Evolutionary conservation across 1,140 invertebrate species (phyloP), one percentile per base, ranked within the genome.

Genomic region (Drosophila ananassae): DNA sequence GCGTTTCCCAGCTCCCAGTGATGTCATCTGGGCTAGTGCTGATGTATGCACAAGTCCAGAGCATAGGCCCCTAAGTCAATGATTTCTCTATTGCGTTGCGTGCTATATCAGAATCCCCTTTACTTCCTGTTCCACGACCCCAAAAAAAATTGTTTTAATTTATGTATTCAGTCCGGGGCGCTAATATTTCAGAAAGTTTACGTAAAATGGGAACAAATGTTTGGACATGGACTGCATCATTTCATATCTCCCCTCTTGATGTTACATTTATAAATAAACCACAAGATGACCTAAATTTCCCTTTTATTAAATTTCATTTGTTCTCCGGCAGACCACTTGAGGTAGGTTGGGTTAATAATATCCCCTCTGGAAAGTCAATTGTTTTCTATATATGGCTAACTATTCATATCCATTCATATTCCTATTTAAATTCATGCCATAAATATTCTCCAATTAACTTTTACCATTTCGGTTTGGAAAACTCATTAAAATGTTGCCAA

Each of bases 401-500:
- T 75, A 4, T 46, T 21, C n/a, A 13, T 47, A 52, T 3, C 21
- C 41, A 64, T 52, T 56, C 30, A 44, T 34, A 64, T 62, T 21
- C 7, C n/a, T 50, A 62, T 73, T 75, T 56, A 63, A 73, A 74
- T 41, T 30, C 9, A 17, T 7, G 6, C 59, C 60, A 64, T 67
- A 53, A 64, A 75, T 69, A 69, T 64, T 73, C 17, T 44, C 58
- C 50, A 59, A 67, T 81, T 69, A 50, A 41, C 47, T 60, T 60
- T 60, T 76, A 55, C 77, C 71, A 55, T 52, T 89, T 79, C 54
- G 82, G 75, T 53, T 61, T 22, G 21, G 21, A 62, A 78, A 89
- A 46, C 75, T 79, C 71, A 89, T 89, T 89, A 77, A 73, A 69
- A 82, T 79, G 54, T 82, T 66, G 66, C 24, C 55, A 55, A 63